phyloP scores from a whole-genome alignment of 1,140 invertebrate species.

The Eumeta japonica region DNA sequence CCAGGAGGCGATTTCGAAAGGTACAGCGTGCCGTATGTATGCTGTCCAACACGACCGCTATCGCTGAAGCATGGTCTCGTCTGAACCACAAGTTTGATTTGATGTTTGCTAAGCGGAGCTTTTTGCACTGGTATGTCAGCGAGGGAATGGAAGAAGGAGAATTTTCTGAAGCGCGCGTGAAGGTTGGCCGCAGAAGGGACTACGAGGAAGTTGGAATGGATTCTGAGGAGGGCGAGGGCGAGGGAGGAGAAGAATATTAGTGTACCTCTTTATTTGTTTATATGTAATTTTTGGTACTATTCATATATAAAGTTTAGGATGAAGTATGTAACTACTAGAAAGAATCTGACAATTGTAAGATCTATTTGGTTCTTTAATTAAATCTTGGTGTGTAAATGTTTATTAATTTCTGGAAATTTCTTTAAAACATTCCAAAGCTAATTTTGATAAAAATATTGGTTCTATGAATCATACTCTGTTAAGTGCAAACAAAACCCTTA shows the following conservation, averaged over 20 bases:
- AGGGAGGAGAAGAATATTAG: slow-evolving; percentile 72
- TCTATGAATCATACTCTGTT: too few species aligned
- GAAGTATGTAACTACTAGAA: too few species aligned
- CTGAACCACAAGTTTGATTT: slow-evolving; percentile 82
- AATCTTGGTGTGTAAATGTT: too few species aligned
- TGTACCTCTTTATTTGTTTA: too few species aligned
- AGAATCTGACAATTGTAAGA: too few species aligned
- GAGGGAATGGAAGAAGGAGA: slow-evolving; percentile 87
- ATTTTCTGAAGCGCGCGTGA: slow-evolving; percentile 82
- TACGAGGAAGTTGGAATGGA: slow-evolving; percentile 81
- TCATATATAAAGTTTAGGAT: too few species aligned
- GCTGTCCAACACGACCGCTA: slow-evolving; percentile 80
- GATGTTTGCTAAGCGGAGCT: slow-evolving; percentile 60
- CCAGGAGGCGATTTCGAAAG: slow-evolving; percentile 79
- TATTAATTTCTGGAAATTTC: too few species aligned
- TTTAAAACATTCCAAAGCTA: too few species aligned
- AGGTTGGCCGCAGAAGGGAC: slow-evolving; percentile 81
- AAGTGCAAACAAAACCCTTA: too few species aligned
- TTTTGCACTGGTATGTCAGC: slow-evolving; percentile 84
- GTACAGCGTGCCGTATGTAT: slow-evolving; percentile 71
- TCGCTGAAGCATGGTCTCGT: slow-evolving; percentile 75
- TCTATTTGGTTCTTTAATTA: too few species aligned
- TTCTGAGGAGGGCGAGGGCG: slow-evolving; percentile 70
- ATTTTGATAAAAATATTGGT: too few species aligned
- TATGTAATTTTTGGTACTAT: too few species aligned